Evolutionary conservation across 2,888 invertebrate genomes (phyloP).

Genomic region (Molanna angustata): DNA sequence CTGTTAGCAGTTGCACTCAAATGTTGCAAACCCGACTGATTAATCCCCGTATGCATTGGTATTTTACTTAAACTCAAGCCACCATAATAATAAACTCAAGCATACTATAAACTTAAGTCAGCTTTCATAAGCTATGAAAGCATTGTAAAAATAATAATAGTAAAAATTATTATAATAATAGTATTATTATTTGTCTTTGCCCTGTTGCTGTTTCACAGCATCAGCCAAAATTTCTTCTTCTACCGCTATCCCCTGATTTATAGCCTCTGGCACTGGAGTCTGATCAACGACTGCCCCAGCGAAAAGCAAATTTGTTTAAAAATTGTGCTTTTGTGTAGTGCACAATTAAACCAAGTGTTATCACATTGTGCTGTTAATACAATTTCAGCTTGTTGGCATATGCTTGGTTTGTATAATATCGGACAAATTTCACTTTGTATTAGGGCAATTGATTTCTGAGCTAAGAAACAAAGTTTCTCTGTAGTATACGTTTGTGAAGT

Average conservation of each 20-base stretch:
- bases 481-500: background rate
- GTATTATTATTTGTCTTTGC: background rate
- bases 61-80: no score
- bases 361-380: background rate
- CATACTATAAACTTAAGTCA: no score
- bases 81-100: no score
- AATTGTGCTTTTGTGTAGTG: background rate
- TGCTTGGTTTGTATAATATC: constrained; percentile 1
- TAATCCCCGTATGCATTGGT: no score
- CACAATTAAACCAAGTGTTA: constrained; percentile 1
- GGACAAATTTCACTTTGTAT: background rate
- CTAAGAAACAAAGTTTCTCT: background rate
- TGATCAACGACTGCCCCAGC: no score
- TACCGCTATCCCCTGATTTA: background rate
- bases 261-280: background rate
- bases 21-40: no score
- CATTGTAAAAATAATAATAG: no score
- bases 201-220: constrained; percentile 2
- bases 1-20: no score
- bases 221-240: background rate
- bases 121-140: no score
- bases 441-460: background rate
- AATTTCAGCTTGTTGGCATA: background rate
- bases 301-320: background rate
- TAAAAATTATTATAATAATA: no score